Percentiles rank a stretch among this genome's conserved stretches.
Evolutionary conservation across 1,140 invertebrate species (phyloP).

Genomic region (Apocrypta bakeri): DNA sequence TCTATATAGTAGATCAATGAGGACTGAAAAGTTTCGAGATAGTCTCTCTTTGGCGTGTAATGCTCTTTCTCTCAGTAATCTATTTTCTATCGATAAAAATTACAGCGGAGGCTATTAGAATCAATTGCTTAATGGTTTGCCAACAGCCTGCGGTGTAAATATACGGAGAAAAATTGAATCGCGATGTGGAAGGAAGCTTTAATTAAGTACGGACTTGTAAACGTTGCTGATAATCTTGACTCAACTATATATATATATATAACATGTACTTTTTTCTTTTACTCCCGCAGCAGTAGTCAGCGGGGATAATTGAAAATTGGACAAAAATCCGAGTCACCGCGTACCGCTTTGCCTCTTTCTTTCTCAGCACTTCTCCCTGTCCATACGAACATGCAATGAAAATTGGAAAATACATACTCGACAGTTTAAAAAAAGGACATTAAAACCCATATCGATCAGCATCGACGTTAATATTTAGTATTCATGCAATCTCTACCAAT

Average conservation of each 20-base stretch:
- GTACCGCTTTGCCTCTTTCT: too few relatives aligned
- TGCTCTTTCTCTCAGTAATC: neutral
- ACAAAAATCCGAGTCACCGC: neutral
- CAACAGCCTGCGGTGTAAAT: neutral
- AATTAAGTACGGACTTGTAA: neutral
- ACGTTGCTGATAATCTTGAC: neutral
- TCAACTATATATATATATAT: neutral
- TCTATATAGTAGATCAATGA: neutral
- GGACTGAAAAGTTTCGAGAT: neutral
- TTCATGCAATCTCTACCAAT: neutral
- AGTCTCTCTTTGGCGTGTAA: neutral
- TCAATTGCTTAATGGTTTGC: slow-evolving; percentile 1
- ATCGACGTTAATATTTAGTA: neutral
- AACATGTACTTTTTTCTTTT: too few relatives aligned
- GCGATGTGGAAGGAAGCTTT: neutral
- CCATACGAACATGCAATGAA: too few relatives aligned
- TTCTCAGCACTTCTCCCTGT: too few relatives aligned
- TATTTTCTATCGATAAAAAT: neutral
- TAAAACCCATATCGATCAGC: neutral
- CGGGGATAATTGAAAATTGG: neutral
- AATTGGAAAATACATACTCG: too few relatives aligned
- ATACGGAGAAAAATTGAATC: neutral
- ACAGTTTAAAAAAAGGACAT: neutral
- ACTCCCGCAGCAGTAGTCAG: neutral
- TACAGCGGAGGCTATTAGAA: neutral